These are phyloP conservation scores for Aldrovandia affinis DNA, from an alignment of 2,797 vertebrate genomes.

Conservation along the genomic window DNA sequence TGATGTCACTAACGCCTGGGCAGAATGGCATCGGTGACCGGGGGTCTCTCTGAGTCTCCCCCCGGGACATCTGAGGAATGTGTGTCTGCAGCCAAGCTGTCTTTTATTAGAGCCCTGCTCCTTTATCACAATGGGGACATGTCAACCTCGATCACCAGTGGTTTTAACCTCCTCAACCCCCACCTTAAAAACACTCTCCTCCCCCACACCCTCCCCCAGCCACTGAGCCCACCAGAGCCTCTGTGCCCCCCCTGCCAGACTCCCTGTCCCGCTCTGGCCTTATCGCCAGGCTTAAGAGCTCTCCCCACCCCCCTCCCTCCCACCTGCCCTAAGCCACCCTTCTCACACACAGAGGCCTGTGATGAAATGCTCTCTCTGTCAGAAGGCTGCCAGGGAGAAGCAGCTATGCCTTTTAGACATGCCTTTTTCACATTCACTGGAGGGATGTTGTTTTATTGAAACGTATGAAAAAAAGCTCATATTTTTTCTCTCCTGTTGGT, in stretches of 20 bases:
- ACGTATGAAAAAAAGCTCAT: not conserved
- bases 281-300: slow-evolving; percentile 74
- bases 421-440: not conserved
- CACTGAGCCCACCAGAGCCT: slow-evolving; percentile 17
- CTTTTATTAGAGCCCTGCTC: slow-evolving; percentile 68
- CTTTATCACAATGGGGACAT: slow-evolving; percentile 43
- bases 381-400: not conserved
- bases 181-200: slow-evolving; percentile 24
- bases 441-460: slow-evolving; percentile 18
- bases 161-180: slow-evolving; percentile 39
- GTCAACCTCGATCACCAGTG: slow-evolving; percentile 45
- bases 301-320: not conserved
- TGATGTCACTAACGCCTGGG: slow-evolving; percentile 42
- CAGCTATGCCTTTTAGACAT: not conserved
- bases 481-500: too few species aligned
- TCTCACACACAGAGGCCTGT: not conserved
- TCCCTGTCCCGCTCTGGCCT: slow-evolving; percentile 59
- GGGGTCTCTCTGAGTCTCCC: slow-evolving; percentile 55
- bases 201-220: slow-evolving; percentile 9
- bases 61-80: slow-evolving; percentile 57
- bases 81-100: slow-evolving; percentile 60
- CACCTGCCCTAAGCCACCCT: not conserved
- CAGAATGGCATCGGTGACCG: slow-evolving; percentile 34
- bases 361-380: not conserved
- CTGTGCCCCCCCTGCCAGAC: slow-evolving; percentile 31